Evolutionary conservation across 2,888 invertebrate species (phyloP), one percentile per base, ranked within the genome.

Genomic region (Lasius platythorax): DNA sequence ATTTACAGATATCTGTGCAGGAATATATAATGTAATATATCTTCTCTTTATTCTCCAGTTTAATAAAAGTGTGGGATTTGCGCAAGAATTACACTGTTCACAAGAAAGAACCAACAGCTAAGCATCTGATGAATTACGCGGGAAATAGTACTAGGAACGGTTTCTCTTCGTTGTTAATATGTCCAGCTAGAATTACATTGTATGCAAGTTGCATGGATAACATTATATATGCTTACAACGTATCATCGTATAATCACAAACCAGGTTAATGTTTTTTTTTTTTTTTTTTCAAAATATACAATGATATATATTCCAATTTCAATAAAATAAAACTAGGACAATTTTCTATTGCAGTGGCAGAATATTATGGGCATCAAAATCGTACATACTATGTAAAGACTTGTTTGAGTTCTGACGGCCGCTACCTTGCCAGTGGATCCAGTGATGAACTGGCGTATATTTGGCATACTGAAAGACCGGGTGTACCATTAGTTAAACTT

Each of bases 131-230:
- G 88, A 97, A 97, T 0, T 98, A 98, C 94, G 96, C 96, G 56
- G 98, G 98, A 9, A 96, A 96, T 85, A 97, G 97, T 28, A 96
- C 97, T 0, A 88, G 96, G 91, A 96, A 96, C 88, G 98, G 98
- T 0, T 98, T 97, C 94, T 97, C 98, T 8, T 97, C 97, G 93
- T 95, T 99, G 15, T 95, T 97, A 28, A 95, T 98, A 84, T 97
- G 98, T 94, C 96, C 97, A 12, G 95, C 96, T 3, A 95, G 97
- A 40, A 95, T 96, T 53, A 96, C 96, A 37, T 95, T 99, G 5
- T 99, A 97, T 95, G 98, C 98, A 9, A 98, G 97, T 95, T 98
- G 98, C 94, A 97, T 98, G 96, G 98, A 98, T 94, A 97, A 97
- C 93, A 96, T 96, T 68, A 97, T 99, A 85, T 98, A 98, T 94